Percentiles rank a stretch among this genome's conserved stretches.
phyloP scores from a whole-genome alignment of 2,888 invertebrate genomes.

The Orthosia gothica region DNA sequence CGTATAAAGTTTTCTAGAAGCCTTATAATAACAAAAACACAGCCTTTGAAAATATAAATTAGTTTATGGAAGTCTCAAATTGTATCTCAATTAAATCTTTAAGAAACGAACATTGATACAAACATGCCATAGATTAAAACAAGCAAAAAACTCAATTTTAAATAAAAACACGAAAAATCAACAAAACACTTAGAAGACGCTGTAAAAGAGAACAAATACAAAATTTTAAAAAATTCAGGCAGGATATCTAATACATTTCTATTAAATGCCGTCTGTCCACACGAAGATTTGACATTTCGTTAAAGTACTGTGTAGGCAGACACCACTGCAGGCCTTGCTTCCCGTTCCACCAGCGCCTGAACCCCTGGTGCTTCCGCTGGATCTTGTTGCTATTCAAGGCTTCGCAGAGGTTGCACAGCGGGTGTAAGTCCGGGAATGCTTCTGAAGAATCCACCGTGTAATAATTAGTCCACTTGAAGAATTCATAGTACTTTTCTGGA shows the following conservation, averaged over 20 bases:
- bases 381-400: conserved; percentile 68
- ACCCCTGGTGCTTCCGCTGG: conserved; percentile 69
- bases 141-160: not conserved
- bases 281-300: conserved; percentile 66
- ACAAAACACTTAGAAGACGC: not conserved
- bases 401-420: conserved; percentile 78
- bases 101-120: not conserved
- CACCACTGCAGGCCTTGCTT: conserved; percentile 77
- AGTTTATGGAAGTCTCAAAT: not conserved
- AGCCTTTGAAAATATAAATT: not conserved
- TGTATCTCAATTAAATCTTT: not conserved
- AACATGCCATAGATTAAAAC: not conserved
- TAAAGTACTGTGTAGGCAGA: conserved; percentile 70
- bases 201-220: not conserved
- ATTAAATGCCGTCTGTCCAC: conserved; percentile 51
- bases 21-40: conserved; percentile 5
- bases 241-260: conserved; percentile 24
- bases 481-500: conserved; percentile 70
- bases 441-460: conserved; percentile 71
- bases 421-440: conserved; percentile 61
- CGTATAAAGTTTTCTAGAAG: conserved; percentile 13
- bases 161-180: not conserved
- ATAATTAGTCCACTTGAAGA: conserved; percentile 80
- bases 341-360: conserved; percentile 81
- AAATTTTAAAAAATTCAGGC: not conserved